Percentiles rank a stretch among this genome's conserved stretches.
Evolutionary conservation across 64 coral and sea anemone genomes (phyloP).

Genomic region (Pocillopora verrucosa): DNA sequence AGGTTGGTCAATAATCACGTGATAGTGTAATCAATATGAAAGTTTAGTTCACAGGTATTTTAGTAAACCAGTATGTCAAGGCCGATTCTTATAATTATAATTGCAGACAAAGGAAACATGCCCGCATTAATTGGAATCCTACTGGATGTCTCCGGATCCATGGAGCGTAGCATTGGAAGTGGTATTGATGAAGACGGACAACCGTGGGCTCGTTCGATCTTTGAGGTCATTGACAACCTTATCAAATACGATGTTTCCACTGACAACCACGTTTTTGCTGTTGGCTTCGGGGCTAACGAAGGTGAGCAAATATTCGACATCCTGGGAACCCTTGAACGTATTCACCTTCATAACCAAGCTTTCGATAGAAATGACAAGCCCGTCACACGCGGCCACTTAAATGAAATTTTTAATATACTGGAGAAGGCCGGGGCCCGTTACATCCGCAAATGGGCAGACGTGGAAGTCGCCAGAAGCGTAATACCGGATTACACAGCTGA

Average conservation of each 20-base stretch:
- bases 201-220: constrained; percentile 46
- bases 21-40: too few species aligned
- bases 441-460: constrained; percentile 22
- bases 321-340: background rate
- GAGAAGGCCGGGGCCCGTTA: background rate
- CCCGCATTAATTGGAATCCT: constrained; percentile 37
- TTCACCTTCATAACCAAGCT: too few species aligned
- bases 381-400: background rate
- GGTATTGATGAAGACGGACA: constrained; percentile 11
- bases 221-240: constrained; percentile 35
- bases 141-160: constrained; percentile 47
- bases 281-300: background rate
- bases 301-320: constrained; percentile 8
- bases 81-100: too few species aligned
- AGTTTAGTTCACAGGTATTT: too few species aligned
- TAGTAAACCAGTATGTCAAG: too few species aligned
- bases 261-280: constrained; percentile 42
- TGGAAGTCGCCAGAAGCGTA: background rate
- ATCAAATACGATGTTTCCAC: constrained; percentile 47
- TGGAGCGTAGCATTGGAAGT: background rate
- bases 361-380: background rate
- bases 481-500: background rate
- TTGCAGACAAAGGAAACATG: background rate
- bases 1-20: too few species aligned
- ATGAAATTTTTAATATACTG: constrained; percentile 9